Evolutionary conservation across 2,888 invertebrate genomes (phyloP).

Genomic region (Scaptodrosophila latifasciaeformis): DNA sequence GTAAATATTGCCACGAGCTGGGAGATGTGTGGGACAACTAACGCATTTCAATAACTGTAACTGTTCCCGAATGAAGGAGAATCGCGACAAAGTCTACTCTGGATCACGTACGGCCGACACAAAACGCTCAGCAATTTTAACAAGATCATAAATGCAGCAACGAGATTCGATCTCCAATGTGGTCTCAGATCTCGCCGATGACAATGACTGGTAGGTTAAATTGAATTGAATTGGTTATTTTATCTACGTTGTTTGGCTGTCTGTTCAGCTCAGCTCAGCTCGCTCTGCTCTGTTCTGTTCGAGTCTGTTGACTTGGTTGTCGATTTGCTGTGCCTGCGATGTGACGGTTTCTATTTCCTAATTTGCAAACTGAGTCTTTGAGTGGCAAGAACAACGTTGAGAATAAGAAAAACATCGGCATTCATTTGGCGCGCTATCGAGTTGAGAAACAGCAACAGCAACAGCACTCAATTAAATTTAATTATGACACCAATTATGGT

Average conservation of each 20-base stretch:
- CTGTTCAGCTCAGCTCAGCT: no score
- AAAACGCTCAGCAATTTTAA: slow-evolving; percentile 57
- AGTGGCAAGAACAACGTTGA: slow-evolving; percentile 7
- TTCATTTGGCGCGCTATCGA: neutral
- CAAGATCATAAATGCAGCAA: slow-evolving; percentile 64
- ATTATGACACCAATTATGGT: slow-evolving; percentile 66
- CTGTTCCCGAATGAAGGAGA: slow-evolving; percentile 31
- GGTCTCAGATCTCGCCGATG: slow-evolving; percentile 57
- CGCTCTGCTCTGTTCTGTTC: neutral
- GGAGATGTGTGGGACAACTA: slow-evolving; percentile 55
- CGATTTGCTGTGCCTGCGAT: no score
- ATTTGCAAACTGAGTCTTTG: slow-evolving; percentile 46
- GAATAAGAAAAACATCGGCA: slow-evolving; percentile 2
- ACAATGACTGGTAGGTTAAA: no score
- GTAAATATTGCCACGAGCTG: slow-evolving; percentile 54
- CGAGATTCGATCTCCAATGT: neutral
- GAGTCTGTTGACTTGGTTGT: slow-evolving; percentile 1
- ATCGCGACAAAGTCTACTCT: slow-evolving; percentile 36
- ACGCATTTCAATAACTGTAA: slow-evolving; percentile 56
- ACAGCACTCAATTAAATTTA: slow-evolving; percentile 65
- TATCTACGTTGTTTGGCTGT: slow-evolving; percentile 9
- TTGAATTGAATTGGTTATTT: neutral
- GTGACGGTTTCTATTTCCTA: slow-evolving; percentile 48
- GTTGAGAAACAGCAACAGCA: slow-evolving; percentile 15
- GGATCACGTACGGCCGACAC: slow-evolving; percentile 29